Conservation (phyloP, 2,113 vertebrate species). For the Emydocephalus ijimae region DNA sequence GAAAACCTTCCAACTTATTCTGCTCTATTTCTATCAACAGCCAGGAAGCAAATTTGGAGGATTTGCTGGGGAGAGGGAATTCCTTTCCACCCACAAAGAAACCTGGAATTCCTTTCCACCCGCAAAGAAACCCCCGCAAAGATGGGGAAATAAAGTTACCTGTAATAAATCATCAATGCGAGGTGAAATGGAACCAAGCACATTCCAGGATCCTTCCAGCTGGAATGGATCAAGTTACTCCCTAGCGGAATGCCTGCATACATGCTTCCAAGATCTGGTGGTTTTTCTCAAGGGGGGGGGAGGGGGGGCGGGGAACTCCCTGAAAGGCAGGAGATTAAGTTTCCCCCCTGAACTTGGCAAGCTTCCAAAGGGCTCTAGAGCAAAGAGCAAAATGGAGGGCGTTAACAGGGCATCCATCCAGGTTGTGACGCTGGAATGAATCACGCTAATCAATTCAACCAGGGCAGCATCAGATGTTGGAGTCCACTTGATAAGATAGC, state of each 20-base stretch:
- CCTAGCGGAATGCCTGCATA: background rate
- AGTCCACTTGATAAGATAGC: background rate
- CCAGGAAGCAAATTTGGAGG: background rate
- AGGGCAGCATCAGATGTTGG: background rate
- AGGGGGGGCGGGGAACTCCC: fast-evolving
- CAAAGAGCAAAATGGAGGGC: background rate
- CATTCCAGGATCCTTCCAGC: background rate
- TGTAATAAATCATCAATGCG: background rate
- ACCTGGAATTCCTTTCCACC: background rate
- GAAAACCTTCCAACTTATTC: too few relatives aligned
- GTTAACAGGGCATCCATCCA: too few relatives aligned
- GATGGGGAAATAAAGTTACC: background rate
- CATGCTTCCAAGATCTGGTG: background rate
- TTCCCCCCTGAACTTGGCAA: background rate
- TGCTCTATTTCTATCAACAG: background rate
- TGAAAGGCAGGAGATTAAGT: background rate
- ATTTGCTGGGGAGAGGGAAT: background rate
- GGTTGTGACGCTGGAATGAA: too few relatives aligned
- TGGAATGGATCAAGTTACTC: background rate
- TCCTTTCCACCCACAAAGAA: background rate
- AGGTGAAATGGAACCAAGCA: background rate
- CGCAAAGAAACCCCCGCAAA: background rate
- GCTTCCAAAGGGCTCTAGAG: background rate
- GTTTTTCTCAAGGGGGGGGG: background rate
- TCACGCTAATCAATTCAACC: background rate